Conservation (phyloP, 2,113 vertebrate genomes). For the Microcebus griseorufus region DNA sequence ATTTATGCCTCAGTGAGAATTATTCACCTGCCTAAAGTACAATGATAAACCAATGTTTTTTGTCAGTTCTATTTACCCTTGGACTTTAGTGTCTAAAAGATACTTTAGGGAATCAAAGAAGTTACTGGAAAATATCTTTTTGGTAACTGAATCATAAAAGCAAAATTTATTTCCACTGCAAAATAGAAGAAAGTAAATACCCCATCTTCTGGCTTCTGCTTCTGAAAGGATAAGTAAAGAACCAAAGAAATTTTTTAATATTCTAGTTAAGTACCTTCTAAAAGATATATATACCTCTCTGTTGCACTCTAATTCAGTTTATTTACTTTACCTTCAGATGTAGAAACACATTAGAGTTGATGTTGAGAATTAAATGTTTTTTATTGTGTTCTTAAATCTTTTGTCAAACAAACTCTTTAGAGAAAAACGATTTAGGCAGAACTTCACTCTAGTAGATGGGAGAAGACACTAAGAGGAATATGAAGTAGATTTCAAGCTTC, state of each 20-base stretch:
- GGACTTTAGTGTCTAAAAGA: conserved; percentile 51
- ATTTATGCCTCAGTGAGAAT: conserved; percentile 50
- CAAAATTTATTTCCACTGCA: conserved; percentile 40
- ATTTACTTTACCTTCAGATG: conserved; percentile 40
- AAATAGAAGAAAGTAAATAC: conserved; percentile 51
- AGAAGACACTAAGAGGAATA: not conserved
- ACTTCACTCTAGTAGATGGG: conserved; percentile 16
- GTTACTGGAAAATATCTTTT: conserved; percentile 27
- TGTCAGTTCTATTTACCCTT: not conserved
- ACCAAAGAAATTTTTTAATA: conserved; percentile 34
- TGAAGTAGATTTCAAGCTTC: conserved; percentile 52
- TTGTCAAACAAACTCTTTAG: conserved; percentile 58
- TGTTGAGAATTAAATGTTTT: conserved; percentile 39
- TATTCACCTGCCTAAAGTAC: conserved; percentile 46
- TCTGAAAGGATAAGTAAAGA: conserved; percentile 15
- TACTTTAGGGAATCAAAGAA: conserved; percentile 54
- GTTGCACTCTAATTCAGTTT: conserved; percentile 52
- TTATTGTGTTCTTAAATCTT: conserved; percentile 50
- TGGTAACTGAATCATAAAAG: conserved; percentile 1
- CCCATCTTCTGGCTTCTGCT: not conserved
- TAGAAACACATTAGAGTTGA: conserved; percentile 20
- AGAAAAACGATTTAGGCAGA: conserved; percentile 30
- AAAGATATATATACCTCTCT: conserved; percentile 33
- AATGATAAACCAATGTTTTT: not conserved
- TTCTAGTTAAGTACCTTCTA: conserved; percentile 32